phyloP scores from a whole-genome alignment of 2,888 invertebrate species.

The Sericinus montela region DNA sequence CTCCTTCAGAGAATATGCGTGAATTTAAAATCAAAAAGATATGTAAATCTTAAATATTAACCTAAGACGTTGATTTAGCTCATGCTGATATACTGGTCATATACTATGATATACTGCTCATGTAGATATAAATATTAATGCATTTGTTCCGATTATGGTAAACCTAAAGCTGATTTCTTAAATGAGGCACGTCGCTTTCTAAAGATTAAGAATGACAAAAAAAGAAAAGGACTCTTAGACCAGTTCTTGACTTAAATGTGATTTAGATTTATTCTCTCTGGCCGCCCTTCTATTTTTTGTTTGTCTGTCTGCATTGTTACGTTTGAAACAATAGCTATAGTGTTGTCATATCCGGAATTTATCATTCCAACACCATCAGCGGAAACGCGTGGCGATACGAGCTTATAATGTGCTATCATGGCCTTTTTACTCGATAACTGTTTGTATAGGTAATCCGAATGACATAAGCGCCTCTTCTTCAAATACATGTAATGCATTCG shows the following conservation, averaged over 20 bases:
- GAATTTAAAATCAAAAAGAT: too few relatives aligned
- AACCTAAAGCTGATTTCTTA: constrained; percentile 9
- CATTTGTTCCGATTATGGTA: constrained; percentile 9
- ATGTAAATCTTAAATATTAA: too few relatives aligned
- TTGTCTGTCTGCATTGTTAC: constrained; percentile 64
- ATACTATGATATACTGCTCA: too few relatives aligned
- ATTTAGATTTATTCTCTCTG: constrained; percentile 70
- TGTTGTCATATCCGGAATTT: constrained; percentile 72
- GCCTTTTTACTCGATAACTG: constrained; percentile 63
- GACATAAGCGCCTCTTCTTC: constrained; percentile 45
- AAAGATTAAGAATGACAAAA: constrained; percentile 19
- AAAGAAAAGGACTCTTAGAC: constrained; percentile 38
- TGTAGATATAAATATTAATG: not conserved
- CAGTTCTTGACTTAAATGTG: constrained; percentile 56
- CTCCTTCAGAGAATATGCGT: too few relatives aligned
- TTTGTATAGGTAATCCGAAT: constrained; percentile 53
- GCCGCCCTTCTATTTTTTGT: constrained; percentile 54
- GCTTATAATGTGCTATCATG: constrained; percentile 72
- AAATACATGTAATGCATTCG: constrained; percentile 34
- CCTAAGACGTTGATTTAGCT: too few relatives aligned
- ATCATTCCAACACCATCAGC: constrained; percentile 75
- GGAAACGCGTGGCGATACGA: constrained; percentile 70
- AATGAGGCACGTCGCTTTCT: constrained; percentile 16
- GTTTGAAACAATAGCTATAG: constrained; percentile 67
- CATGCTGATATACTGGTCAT: too few relatives aligned